These are phyloP conservation scores for Plagodis pulveraria DNA, from an alignment of 2,888 invertebrate species.

Conservation along the genomic window DNA sequence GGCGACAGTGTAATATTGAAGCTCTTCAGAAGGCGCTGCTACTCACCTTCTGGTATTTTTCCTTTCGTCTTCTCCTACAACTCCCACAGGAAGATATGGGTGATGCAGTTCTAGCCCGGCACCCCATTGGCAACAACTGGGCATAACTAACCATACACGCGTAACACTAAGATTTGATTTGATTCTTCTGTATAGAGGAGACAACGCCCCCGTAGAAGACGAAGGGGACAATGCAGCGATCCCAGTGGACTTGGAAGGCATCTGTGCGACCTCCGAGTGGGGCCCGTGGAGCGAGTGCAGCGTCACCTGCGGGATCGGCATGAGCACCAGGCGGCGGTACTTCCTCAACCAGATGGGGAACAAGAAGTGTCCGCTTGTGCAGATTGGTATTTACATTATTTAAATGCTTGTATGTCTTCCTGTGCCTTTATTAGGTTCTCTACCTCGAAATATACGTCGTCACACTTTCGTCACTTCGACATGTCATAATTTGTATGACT, in stretches of 20 bases:
- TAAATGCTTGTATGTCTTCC: neutral
- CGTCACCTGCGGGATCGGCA: constrained; percentile 92
- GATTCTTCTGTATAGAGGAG: constrained; percentile 44
- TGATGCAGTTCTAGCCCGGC: too few relatives aligned
- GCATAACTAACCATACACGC: too few relatives aligned
- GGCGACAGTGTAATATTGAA: too few relatives aligned
- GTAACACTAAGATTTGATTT: too few relatives aligned
- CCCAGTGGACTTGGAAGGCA: constrained; percentile 58
- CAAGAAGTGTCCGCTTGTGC: constrained; percentile 92
- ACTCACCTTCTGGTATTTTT: too few relatives aligned
- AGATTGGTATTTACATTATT: constrained; percentile 70
- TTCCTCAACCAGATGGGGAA: constrained; percentile 91
- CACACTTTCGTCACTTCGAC: too few relatives aligned
- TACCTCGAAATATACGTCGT: too few relatives aligned
- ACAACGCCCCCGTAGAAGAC: constrained; percentile 39
- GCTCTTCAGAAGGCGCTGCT: too few relatives aligned
- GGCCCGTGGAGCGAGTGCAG: constrained; percentile 94
- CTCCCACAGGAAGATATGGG: too few relatives aligned
- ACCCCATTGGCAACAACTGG: too few relatives aligned
- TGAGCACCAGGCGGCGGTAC: constrained; percentile 89
- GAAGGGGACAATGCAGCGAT: constrained; percentile 42
- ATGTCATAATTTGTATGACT: neutral
- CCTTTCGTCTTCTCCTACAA: too few relatives aligned
- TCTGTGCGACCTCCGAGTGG: constrained; percentile 91
- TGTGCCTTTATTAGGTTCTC: neutral